Base-by-base conservation (phyloP, 2,113 vertebrate genomes). In the Puffinus mauretanicus region DNA sequence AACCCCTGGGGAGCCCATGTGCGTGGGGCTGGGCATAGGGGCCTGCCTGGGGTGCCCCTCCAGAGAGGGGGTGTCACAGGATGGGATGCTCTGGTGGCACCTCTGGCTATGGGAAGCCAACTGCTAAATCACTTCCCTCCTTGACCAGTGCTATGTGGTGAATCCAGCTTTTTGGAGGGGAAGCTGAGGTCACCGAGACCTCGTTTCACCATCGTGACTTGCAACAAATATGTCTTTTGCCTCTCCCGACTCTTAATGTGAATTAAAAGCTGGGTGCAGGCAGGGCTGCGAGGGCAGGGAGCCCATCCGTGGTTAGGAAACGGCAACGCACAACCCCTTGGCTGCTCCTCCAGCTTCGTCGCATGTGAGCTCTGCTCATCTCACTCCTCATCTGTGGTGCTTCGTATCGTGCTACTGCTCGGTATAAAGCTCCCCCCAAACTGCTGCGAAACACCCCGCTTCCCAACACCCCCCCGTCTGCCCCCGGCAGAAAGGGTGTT, bases 291-390 rank as follows among this genome's bases (percentile, higher is more conserved):
- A 58, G 67, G 51, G 11, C 5, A 34, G 55, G 44, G 26, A 32
- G 11, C 32, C 17, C 1, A 4, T 3, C 16, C 0, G 0, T 16
- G 26, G 19, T 30, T 7, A 10, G 51, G 38, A 67, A 34, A 69
- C 0, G 0, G 40, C 49, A 60, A 44, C 1, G 8, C 49, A 42
- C 25, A 13, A 7, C 30, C 26, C 34, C 14, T 30, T 4, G 2
- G 21, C 18, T 60, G 44, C 54, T 76, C 24, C 30, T n/a, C 29
- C 88, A 65, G 58, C 57, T 38, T 34, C 51, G 24, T 21, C 9
- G 4, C 30, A 0, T 1, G 15, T 0, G 0, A 84, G 20, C 7
- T 0, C 36, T 1, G 0, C 26, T 64, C 5, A 0, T 15, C 13
- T 47, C 57, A 46, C 34, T 55, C 40, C 57, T 26, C n/a, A 25